Evolutionary conservation across 1,140 invertebrate species (phyloP), one percentile per base, ranked within the genome.

Genomic region (Bombus haemorrhoidalis): DNA sequence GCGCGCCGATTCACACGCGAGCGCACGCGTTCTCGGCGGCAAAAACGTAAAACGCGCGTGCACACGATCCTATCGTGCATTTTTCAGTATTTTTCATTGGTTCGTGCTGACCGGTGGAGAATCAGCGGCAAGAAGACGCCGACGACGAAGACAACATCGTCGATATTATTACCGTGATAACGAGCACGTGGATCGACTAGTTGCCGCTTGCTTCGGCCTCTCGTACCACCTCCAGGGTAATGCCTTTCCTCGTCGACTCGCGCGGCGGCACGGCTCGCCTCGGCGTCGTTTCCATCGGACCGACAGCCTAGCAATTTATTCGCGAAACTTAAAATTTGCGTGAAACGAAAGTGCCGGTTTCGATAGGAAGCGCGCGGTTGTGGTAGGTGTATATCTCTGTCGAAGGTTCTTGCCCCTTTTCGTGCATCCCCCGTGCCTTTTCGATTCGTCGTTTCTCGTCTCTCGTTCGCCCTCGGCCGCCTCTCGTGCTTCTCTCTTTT

Each of bases 241-340:
- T 71, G 39, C 69, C 39, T 15, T 37, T 8, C 5, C 25, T 41
- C 34, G 22, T 12, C 43, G 3, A 6, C 41, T 18, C 32, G 15
- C 64, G 22, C 57, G 41, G n/a, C 34, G 9, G 2, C 25, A 8
- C 43, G 18, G 2, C 25, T 41, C 80, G 39, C 66, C 6, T 57
- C 62, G 47, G 39, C 57, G 43, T 69, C 57, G 64, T 69, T 71
- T 59, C 25, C 43, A n/a, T 66, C 62, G 66, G 81, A 57, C 41
- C 53, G 66, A 90, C 79, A 68, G 81, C 81, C 86, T 79, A 82
- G 89, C 87, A 93, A 93, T 93, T 93, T 92, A 84, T 62, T 76
- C 71, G 74, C 82, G 85, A 41, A 91, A 91, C 89, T 90, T 90
- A 89, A 91, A 93, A 93, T 93, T 93, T 92, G 90, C 89, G 86